Evolutionary conservation across 2,888 invertebrate species (phyloP).

Genomic region (Entomobrya multifasciata): DNA sequence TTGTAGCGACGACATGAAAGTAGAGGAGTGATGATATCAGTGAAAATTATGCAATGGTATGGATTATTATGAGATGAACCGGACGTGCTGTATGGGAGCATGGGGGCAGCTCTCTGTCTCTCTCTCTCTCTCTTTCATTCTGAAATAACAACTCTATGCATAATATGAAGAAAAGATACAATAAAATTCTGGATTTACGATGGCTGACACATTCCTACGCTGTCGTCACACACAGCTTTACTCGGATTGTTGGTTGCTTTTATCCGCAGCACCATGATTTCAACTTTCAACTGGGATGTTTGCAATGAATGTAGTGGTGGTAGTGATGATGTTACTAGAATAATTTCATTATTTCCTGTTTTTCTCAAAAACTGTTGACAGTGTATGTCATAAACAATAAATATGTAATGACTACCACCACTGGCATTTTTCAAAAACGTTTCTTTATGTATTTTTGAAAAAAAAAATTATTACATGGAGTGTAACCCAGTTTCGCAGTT

Average conservation of each 20-base stretch:
- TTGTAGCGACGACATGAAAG: background rate
- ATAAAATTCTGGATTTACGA: conserved; percentile 70
- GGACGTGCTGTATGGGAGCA: conserved; percentile 69
- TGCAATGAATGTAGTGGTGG: too few species aligned
- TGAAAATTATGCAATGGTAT: conserved; percentile 68
- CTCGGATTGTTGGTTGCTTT: background rate
- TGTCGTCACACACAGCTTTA: background rate
- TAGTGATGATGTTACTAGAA: background rate
- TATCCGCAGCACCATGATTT: background rate
- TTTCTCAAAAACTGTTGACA: conserved; percentile 9
- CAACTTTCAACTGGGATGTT: background rate
- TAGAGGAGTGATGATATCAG: conserved; percentile 46
- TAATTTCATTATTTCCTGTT: conserved; percentile 56
- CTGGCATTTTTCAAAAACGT: conserved; percentile 4
- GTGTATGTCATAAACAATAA: conserved; percentile 4
- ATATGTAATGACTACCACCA: conserved; percentile 7
- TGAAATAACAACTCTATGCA: conserved; percentile 58
- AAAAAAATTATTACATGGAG: background rate
- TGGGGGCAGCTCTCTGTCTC: conserved; percentile 42
- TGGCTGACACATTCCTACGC: conserved; percentile 32
- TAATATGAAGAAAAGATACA: conserved; percentile 63
- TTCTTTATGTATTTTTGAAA: background rate
- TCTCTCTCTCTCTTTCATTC: conserved; percentile 26
- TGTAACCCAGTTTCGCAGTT: conserved; percentile 40
- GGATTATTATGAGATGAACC: conserved; percentile 72